Evolutionary conservation across 92 coral and sea anemone genomes (phyloP).

Genomic region (Epizoanthus ramosus): DNA sequence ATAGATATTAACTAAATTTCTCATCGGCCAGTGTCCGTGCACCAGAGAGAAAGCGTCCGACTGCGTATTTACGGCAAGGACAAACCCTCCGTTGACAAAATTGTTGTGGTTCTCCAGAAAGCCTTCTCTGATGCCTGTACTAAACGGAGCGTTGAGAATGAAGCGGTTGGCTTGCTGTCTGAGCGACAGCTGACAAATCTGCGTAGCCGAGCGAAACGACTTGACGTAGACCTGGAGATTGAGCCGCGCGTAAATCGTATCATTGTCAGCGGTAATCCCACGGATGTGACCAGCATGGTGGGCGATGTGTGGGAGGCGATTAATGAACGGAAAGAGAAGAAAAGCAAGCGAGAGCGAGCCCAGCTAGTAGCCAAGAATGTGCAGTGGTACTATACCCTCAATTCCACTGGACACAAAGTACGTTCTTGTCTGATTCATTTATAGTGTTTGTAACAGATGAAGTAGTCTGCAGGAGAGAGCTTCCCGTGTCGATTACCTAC

Average conservation of each 20-base stretch:
- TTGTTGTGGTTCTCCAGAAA: conserved; percentile 26
- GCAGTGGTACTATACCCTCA: conserved; percentile 66
- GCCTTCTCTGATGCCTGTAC: conserved; percentile 54
- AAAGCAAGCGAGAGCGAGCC: conserved; percentile 59
- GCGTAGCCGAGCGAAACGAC: conserved; percentile 48
- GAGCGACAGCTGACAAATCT: conserved; percentile 44
- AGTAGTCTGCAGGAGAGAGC: too few relatives aligned
- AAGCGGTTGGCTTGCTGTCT: conserved; percentile 53
- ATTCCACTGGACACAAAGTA: conserved; percentile 27
- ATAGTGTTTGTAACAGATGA: too few relatives aligned
- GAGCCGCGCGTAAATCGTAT: conserved; percentile 59
- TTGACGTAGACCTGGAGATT: conserved; percentile 63
- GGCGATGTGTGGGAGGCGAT: conserved; percentile 69
- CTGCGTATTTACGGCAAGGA: conserved; percentile 29
- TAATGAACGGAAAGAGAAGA: conserved; percentile 57
- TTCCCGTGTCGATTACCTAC: too few relatives aligned
- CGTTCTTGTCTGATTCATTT: too few relatives aligned
- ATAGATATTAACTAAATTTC: too few relatives aligned
- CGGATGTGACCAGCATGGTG: conserved; percentile 61
- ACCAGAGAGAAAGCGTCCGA: conserved; percentile 6
- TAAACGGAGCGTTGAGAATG: conserved; percentile 52
- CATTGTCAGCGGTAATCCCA: conserved; percentile 70
- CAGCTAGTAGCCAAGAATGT: conserved; percentile 61
- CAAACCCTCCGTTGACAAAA: conserved; percentile 13
- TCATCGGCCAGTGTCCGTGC: background rate